Percentiles rank a stretch among this genome's conserved stretches.
phyloP scores from a whole-genome alignment of 2,797 vertebrate genomes.

The Pseudochirops corinnae region DNA sequence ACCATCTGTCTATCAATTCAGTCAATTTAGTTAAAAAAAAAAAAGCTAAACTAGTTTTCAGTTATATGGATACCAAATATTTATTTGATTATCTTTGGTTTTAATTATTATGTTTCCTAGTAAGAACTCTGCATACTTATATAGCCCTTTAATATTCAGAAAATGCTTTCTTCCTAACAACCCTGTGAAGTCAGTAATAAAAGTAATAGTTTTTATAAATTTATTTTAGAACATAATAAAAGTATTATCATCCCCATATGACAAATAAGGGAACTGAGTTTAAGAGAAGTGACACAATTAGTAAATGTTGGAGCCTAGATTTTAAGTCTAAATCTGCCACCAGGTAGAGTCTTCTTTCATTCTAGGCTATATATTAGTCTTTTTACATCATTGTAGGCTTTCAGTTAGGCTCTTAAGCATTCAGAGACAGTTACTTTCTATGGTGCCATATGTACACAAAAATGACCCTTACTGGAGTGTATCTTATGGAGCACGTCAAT shows the following conservation, averaged over 20 bases:
- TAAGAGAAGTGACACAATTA: background rate
- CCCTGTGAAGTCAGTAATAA: background rate
- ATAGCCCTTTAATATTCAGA: background rate
- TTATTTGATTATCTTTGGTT: background rate
- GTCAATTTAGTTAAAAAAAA: constrained; percentile 15
- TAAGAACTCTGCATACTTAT: background rate
- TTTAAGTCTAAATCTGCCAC: background rate
- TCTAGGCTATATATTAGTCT: background rate
- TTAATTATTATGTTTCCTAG: constrained; percentile 23
- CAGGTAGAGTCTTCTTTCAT: background rate
- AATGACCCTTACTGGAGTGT: background rate
- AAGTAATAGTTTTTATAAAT: no score
- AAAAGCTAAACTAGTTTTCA: background rate
- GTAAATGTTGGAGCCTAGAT: background rate
- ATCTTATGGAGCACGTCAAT: background rate
- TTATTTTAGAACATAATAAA: background rate
- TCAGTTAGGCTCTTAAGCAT: background rate
- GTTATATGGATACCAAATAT: constrained; percentile 5
- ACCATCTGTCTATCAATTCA: constrained; percentile 58
- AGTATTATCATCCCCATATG: background rate
- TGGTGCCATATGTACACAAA: background rate
- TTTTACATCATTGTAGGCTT: background rate
- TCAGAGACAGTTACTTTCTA: background rate
- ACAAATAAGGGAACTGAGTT: background rate
- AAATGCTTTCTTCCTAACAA: constrained; percentile 14